phyloP scores from a whole-genome alignment of 1,140 invertebrate species.

The Phymorhynchus buccinoides region DNA sequence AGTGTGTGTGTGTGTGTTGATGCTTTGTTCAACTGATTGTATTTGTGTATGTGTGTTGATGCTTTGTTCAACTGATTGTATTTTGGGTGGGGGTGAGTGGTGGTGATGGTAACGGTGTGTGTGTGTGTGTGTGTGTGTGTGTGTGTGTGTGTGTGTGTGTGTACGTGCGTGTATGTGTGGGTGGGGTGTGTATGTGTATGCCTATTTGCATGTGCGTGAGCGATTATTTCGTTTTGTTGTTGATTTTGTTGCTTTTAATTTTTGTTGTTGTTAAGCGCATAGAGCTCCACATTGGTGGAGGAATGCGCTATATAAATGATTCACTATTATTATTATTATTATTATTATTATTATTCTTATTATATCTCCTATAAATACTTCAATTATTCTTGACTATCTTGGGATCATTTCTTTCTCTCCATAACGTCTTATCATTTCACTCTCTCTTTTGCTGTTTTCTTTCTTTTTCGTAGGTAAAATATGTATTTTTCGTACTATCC shows the following conservation, averaged over 20 bases:
- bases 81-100: neutral
- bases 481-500: neutral
- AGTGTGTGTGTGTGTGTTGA: too few relatives aligned
- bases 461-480: neutral
- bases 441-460: neutral
- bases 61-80: too few relatives aligned
- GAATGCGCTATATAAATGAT: too few relatives aligned
- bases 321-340: neutral
- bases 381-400: neutral
- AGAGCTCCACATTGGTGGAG: neutral
- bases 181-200: neutral
- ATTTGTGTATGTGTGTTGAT: too few relatives aligned
- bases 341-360: neutral
- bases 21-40: too few relatives aligned
- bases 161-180: neutral
- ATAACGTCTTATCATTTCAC: neutral
- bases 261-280: neutral
- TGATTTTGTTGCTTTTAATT: too few relatives aligned
- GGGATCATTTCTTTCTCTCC: neutral
- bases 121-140: neutral
- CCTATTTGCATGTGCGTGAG: too few relatives aligned
- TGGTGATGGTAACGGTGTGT: neutral
- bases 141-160: constrained; percentile 8
- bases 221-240: too few relatives aligned
- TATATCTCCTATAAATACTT: neutral